These are phyloP conservation scores for Platyura marginata DNA, from an alignment of 1,140 invertebrate species.

Conservation along the genomic window DNA sequence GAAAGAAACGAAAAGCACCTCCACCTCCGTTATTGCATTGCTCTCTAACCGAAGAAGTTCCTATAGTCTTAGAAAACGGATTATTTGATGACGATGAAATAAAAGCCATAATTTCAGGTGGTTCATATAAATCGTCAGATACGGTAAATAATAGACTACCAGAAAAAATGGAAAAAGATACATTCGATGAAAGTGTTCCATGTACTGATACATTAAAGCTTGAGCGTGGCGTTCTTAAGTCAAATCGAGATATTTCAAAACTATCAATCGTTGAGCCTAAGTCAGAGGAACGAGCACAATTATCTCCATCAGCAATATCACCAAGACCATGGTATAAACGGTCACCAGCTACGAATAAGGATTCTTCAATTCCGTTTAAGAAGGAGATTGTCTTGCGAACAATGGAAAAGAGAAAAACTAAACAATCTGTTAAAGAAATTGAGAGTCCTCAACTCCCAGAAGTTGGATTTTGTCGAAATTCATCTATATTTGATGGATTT, in stretches of 20 bases:
- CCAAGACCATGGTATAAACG: slow-evolving; percentile 43
- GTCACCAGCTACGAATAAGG: slow-evolving; percentile 8
- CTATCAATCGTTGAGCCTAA: too few relatives aligned
- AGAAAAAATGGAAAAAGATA: not conserved
- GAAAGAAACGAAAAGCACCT: slow-evolving; percentile 38
- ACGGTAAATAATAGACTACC: too few relatives aligned
- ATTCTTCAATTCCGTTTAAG: slow-evolving; percentile 8
- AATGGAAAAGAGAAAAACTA: slow-evolving; percentile 11
- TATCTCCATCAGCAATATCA: not conserved
- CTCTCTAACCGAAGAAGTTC: slow-evolving; percentile 1
- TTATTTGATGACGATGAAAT: slow-evolving; percentile 4
- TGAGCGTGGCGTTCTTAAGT: not conserved
- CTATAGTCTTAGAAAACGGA: not conserved
- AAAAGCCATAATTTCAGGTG: slow-evolving; percentile 4
- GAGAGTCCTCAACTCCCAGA: slow-evolving; percentile 10
- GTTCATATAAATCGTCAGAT: not conserved
- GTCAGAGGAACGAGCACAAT: not conserved
- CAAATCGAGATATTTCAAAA: not conserved
- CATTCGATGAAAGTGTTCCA: not conserved
- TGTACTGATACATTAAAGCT: not conserved
- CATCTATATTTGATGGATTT: slow-evolving; percentile 14
- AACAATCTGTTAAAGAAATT: slow-evolving; percentile 11
- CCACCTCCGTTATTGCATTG: slow-evolving; percentile 27
- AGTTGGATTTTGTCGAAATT: slow-evolving; percentile 17
- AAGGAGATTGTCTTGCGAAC: slow-evolving; percentile 8